Percentiles rank a stretch among this genome's conserved stretches.
Conservation (phyloP, 2,113 vertebrate species). For the Apteryx owenii region DNA sequence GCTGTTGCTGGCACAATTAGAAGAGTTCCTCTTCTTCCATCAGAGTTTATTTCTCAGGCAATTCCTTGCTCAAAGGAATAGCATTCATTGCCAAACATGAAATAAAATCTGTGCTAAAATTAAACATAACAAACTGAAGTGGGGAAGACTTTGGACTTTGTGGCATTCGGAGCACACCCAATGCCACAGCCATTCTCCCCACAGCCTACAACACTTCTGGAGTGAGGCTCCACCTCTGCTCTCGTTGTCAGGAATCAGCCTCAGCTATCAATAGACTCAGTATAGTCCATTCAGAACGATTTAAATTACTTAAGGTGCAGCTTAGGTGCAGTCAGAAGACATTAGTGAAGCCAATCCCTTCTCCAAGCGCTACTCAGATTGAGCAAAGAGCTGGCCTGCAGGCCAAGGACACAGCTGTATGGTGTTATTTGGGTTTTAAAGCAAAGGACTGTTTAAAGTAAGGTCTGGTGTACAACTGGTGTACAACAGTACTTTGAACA, state of each 20-base stretch:
- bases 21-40: neutral
- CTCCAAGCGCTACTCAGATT: neutral
- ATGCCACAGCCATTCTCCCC: accelerated
- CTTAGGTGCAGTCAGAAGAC: constrained; percentile 10
- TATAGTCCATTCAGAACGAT: neutral
- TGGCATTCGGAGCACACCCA: neutral
- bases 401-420: accelerated
- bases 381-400: neutral
- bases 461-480: neutral
- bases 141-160: too few species aligned
- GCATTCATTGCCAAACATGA: neutral
- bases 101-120: neutral
- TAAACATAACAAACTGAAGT: neutral
- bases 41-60: neutral
- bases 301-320: neutral
- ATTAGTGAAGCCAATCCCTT: neutral
- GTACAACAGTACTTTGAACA: neutral
- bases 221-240: neutral
- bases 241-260: neutral
- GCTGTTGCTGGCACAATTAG: too few species aligned
- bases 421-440: neutral
- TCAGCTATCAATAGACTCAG: neutral
- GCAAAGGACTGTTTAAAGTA: neutral
- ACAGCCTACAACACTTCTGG: accelerated
- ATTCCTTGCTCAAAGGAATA: neutral